phyloP scores from a whole-genome alignment of 2,888 invertebrate species.

The Limnephilus rhombicus region DNA sequence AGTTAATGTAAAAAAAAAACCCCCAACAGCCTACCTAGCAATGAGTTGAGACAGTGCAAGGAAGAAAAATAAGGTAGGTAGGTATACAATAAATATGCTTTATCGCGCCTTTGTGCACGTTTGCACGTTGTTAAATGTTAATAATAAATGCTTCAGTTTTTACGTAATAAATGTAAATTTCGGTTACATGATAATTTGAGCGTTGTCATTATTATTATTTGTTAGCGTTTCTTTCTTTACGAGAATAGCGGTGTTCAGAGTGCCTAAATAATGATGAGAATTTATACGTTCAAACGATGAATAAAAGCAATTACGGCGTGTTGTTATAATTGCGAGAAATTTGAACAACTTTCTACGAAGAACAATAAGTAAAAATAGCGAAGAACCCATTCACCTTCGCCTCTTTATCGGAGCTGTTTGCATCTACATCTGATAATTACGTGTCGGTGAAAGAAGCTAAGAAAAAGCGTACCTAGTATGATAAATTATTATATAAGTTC shows the following conservation, averaged over 20 bases:
- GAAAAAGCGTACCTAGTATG: slow-evolving; percentile 25
- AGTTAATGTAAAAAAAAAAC: too few relatives aligned
- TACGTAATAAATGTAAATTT: not conserved
- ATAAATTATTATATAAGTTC: slow-evolving; percentile 37
- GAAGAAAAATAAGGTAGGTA: too few relatives aligned
- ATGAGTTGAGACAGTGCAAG: too few relatives aligned
- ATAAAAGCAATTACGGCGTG: slow-evolving; percentile 31
- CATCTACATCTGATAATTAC: slow-evolving; percentile 43
- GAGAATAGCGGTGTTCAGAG: not conserved
- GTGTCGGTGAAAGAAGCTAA: slow-evolving; percentile 21
- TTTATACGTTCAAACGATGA: slow-evolving; percentile 30
- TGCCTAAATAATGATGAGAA: slow-evolving; percentile 45
- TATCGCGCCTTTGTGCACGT: not conserved
- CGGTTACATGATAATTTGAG: slow-evolving; percentile 1
- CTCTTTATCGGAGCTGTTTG: slow-evolving; percentile 27
- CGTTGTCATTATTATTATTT: not conserved
- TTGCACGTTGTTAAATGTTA: not conserved
- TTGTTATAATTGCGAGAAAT: slow-evolving; percentile 37
- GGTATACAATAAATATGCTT: too few relatives aligned
- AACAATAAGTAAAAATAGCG: slow-evolving; percentile 29
- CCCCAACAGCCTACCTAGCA: too few relatives aligned
- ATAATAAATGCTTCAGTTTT: not conserved
- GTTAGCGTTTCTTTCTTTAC: not conserved
- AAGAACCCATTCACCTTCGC: slow-evolving; percentile 9
- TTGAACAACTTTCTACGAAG: slow-evolving; percentile 41